Base-by-base conservation (phyloP, 2,888 invertebrate species). In the Drosophila greeni region DNA sequence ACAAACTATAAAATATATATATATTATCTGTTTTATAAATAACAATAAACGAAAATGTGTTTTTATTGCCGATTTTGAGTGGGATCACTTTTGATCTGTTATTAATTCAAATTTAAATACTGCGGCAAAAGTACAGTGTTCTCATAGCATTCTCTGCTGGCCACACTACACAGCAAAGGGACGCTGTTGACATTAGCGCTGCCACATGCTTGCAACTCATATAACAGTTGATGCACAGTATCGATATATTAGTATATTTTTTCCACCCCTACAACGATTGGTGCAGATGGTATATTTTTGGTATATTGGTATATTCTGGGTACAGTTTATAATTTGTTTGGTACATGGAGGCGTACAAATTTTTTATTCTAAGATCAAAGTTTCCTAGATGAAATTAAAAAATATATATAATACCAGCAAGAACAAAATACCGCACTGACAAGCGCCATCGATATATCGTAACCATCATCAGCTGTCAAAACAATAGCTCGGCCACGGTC, bases 21-120 rank as follows among this genome's bases (percentile, higher is more conserved):
- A 81, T 81, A 81, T 78, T 81, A 79, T 81, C 82, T 81, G 83
- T 81, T 81, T 83, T 81, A 81, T 83, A 81, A 75, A 81, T 71
- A 81, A 75, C 67, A 82, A 77, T 74, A 78, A 72, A 65, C 59
- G 45, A 56, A 61, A 49, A 31, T 40, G 64, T 56, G 34, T 52
- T 57, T 55, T 23, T 49, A 34, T 53, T 23, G 12, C 12, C 29
- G 34, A n/a, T 14, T 40, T 16, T 29, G 1, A 11, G n/a, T 5
- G 16, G 16, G 26, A 12, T 18, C 1, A 16, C 1, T 6, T 1
- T 6, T 16, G 16, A 12, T 29, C 11, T 6, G 7, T 3, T 43
- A 12, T 5, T 6, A 12, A 1, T 7, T 29, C 2, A 18, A 29
- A 45, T 45, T 45, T 18, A 20, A 47, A 47, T 20, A 8, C 9